A percentile compares a stretch with the other conserved stretches of the same genome.
phyloP scores from a whole-genome alignment of 2,113 vertebrate species.

The Zosterops borbonicus region DNA sequence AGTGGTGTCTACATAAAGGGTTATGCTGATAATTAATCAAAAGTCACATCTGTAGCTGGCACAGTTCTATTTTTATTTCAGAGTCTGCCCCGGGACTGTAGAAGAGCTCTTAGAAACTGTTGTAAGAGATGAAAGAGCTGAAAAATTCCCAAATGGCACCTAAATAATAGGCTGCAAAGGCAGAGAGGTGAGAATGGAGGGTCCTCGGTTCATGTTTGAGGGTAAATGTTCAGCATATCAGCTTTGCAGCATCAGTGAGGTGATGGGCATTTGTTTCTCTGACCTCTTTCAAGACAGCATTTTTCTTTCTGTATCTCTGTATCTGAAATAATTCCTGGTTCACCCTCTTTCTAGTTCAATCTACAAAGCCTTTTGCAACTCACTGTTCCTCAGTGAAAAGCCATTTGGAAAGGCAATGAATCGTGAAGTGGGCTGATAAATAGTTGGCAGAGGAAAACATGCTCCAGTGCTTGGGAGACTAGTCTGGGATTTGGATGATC shows the following conservation, averaged over 20 bases:
- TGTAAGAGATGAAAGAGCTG: neutral
- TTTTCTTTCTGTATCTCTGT: conserved; percentile 51
- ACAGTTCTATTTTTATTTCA: neutral
- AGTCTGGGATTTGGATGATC: neutral
- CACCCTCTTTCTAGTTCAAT: conserved; percentile 67
- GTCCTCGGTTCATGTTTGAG: neutral
- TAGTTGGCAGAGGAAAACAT: conserved; percentile 26
- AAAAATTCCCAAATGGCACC: neutral
- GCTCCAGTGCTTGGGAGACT: neutral
- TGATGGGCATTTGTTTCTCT: neutral
- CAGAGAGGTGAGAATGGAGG: neutral
- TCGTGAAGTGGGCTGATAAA: conserved; percentile 16
- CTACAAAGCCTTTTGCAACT: conserved; percentile 53
- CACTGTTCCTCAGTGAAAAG: conserved; percentile 36
- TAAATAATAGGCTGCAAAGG: neutral
- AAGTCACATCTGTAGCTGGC: neutral
- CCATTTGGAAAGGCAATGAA: conserved; percentile 56
- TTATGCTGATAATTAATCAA: neutral
- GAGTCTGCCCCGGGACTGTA: neutral
- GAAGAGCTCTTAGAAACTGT: neutral
- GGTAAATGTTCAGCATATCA: conserved; percentile 1
- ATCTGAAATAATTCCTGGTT: conserved; percentile 56
- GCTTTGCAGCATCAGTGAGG: neutral
- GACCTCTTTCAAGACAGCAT: conserved; percentile 56
- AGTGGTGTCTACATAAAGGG: neutral